These are phyloP conservation scores for Acromyrmex heyeri DNA, from an alignment of 1,140 invertebrate genomes.

Conservation along the genomic window DNA sequence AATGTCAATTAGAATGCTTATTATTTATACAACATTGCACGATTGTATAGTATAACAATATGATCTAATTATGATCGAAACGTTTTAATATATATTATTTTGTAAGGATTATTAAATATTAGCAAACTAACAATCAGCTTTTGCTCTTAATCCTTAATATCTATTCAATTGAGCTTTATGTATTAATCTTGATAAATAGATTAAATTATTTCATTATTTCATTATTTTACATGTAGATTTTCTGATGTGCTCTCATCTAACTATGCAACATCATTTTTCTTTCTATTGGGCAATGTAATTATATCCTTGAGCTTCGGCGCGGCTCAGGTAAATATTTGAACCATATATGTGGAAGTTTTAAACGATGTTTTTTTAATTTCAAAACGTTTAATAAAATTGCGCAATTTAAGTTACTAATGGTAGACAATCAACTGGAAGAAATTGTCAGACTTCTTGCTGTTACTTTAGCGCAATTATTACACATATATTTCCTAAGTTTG, in stretches of 20 bases:
- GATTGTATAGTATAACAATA: too few species aligned
- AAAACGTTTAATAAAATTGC: neutral
- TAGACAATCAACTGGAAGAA: conserved; percentile 9
- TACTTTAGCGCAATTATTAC: neutral
- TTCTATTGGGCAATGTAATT: neutral
- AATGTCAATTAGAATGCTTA: too few species aligned
- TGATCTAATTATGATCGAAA: too few species aligned
- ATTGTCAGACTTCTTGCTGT: neutral
- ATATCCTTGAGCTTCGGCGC: neutral
- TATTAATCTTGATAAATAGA: too few species aligned
- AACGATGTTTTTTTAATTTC: neutral
- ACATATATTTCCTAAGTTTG: conserved; percentile 3
- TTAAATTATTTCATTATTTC: neutral
- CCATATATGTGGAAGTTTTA: too few species aligned
- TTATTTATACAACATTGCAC: too few species aligned
- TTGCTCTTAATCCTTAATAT: too few species aligned
- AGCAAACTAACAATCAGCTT: too few species aligned
- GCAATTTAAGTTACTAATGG: conserved; percentile 19
- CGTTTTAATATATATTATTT: too few species aligned
- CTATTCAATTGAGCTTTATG: too few species aligned
- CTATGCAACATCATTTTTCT: neutral
- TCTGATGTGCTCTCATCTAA: conserved; percentile 14
- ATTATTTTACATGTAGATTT: neutral
- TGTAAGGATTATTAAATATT: too few species aligned
- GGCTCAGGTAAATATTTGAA: conserved; percentile 22